These are phyloP conservation scores for Oscheius onirici DNA, from an alignment of 2,888 invertebrate species.

Conservation along the genomic window DNA sequence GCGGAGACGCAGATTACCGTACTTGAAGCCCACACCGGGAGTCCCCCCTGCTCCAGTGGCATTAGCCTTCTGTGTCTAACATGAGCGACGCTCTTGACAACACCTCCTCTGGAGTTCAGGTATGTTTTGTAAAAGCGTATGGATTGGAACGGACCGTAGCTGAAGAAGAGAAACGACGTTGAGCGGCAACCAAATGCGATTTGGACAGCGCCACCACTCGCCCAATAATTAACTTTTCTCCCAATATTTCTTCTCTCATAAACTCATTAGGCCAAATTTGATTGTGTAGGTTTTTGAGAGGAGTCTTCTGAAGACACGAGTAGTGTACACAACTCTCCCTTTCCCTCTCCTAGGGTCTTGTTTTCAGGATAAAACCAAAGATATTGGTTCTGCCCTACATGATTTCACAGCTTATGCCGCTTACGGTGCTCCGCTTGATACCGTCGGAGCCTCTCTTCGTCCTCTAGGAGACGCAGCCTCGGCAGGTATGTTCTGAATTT, in stretches of 20 bases:
- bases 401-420: conserved; percentile 52
- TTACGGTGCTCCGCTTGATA: conserved; percentile 50
- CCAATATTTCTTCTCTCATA: conserved; percentile 56
- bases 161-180: conserved; percentile 25
- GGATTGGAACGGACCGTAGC: not conserved
- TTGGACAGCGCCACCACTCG: conserved; percentile 35
- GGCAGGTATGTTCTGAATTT: conserved; percentile 24
- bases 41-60: conserved; percentile 29
- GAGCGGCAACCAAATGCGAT: conserved; percentile 31
- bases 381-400: conserved; percentile 48
- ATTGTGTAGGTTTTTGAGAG: conserved; percentile 46
- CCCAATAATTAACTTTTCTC: conserved; percentile 65
- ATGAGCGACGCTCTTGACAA: conserved; percentile 33
- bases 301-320: not conserved
- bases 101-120: conserved; percentile 26
- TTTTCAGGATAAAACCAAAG: conserved; percentile 44
- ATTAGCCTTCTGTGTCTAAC: conserved; percentile 35
- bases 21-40: conserved; percentile 24
- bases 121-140: not conserved
- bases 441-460: conserved; percentile 48
- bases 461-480: conserved; percentile 48
- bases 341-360: not conserved
- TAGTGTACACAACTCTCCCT: not conserved
- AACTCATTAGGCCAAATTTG: conserved; percentile 65
- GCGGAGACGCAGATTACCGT: conserved; percentile 8